A percentile compares a stretch with the other conserved stretches of the same genome.
These are phyloP conservation scores for Etheostoma perlongum DNA, from an alignment of 2,797 vertebrate genomes.

Conservation along the genomic window DNA sequence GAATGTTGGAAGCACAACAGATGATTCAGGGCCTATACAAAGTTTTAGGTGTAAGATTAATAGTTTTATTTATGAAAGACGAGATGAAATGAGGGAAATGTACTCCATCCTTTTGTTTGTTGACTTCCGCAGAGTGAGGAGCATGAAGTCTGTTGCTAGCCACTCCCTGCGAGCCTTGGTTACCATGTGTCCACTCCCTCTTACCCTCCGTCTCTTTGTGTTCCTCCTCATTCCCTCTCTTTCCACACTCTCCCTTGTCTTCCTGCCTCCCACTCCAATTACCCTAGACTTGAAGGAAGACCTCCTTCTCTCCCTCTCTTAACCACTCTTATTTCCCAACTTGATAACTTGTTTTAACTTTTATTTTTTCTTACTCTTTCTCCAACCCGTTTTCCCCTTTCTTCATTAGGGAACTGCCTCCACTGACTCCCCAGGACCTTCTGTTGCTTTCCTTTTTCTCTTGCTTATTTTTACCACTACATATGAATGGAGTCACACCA, in stretches of 20 bases:
- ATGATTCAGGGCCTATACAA: not conserved
- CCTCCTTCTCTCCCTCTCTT: not conserved
- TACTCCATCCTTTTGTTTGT: not conserved
- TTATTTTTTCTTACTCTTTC: too few relatives aligned
- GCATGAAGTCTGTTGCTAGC: conserved; percentile 46
- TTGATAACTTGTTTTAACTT: conserved; percentile 9
- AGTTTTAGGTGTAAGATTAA: not conserved
- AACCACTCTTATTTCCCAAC: conserved; percentile 1
- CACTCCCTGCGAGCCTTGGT: conserved; percentile 52
- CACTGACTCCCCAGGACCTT: not conserved
- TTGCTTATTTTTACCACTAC: not conserved
- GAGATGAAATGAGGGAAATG: not conserved
- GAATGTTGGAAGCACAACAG: not conserved
- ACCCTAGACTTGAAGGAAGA: conserved; percentile 1
- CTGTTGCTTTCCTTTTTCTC: not conserved
- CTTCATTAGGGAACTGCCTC: not conserved
- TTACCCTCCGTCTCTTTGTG: conserved; percentile 30
- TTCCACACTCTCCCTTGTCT: conserved; percentile 30
- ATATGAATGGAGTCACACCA: not conserved
- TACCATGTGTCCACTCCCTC: conserved; percentile 71
- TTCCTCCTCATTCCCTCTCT: conserved; percentile 51
- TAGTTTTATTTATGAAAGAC: not conserved
- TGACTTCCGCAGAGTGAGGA: conserved; percentile 13
- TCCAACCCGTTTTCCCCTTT: not conserved
- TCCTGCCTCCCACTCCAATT: conserved; percentile 28